A percentile compares a stretch with the other conserved stretches of the same genome.
These are phyloP conservation scores for Eidolon helvum DNA, from an alignment of 2,113 vertebrate species.

Conservation along the genomic window DNA sequence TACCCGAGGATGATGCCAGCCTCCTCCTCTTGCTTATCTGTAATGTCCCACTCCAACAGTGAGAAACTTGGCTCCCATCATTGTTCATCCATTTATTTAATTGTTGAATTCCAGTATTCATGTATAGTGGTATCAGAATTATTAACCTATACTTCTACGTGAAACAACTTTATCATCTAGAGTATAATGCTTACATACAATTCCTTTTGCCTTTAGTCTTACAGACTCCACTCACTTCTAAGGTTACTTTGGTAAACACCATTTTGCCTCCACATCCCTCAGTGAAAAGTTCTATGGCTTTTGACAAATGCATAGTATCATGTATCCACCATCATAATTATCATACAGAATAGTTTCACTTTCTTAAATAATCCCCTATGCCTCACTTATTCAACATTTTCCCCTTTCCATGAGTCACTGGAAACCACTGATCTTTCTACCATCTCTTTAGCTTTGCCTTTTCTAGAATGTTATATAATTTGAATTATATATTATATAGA, in stretches of 20 bases:
- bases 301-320: neutral
- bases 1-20: neutral
- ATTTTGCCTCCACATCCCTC: neutral
- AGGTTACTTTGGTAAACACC: neutral
- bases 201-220: neutral
- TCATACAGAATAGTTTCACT: neutral
- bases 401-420: neutral
- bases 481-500: neutral
- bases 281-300: neutral
- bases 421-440: neutral
- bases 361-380: neutral
- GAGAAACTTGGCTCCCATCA: neutral
- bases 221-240: neutral
- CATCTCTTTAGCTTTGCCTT: neutral
- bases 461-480: neutral
- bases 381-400: neutral
- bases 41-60: neutral
- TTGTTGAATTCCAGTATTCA: neutral
- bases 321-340: neutral
- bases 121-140: neutral
- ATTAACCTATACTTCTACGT: neutral
- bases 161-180: neutral
- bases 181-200: neutral
- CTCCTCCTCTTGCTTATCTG: neutral
- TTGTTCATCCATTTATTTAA: neutral